These are phyloP conservation scores for Nycticebus coucang DNA, from an alignment of 2,113 vertebrate species.

Conservation along the genomic window DNA sequence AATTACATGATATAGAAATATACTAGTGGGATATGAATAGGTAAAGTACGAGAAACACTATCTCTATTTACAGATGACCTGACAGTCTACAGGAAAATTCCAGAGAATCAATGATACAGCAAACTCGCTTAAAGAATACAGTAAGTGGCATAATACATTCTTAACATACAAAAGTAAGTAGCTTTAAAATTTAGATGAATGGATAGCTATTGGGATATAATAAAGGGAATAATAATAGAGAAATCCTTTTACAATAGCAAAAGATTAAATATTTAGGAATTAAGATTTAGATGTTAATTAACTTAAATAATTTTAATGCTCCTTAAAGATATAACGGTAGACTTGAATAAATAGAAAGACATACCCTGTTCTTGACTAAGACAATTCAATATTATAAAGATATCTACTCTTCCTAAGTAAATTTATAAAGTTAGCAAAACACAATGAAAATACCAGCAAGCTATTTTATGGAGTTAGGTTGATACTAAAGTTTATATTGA, in stretches of 20 bases:
- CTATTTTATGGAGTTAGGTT: neutral
- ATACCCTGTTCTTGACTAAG: neutral
- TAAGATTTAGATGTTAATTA: neutral
- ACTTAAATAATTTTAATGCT: neutral
- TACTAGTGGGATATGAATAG: neutral
- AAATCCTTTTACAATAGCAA: neutral
- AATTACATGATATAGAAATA: neutral
- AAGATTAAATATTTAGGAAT: slow-evolving; percentile 29
- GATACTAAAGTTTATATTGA: neutral
- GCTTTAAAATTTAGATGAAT: neutral
- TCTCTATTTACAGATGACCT: neutral
- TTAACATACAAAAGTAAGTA: neutral
- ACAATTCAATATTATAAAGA: neutral
- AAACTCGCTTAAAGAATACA: neutral
- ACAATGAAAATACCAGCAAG: neutral
- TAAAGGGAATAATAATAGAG: neutral
- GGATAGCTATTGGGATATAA: neutral
- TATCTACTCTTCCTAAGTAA: neutral
- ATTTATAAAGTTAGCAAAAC: neutral
- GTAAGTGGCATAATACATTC: neutral
- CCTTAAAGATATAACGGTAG: slow-evolving; percentile 8
- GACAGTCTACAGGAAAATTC: neutral
- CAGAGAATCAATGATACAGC: neutral
- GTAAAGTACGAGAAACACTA: neutral
- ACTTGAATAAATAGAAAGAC: neutral